phyloP scores from a whole-genome alignment of 23 tunicate genomes.

The Styela plicata region DNA sequence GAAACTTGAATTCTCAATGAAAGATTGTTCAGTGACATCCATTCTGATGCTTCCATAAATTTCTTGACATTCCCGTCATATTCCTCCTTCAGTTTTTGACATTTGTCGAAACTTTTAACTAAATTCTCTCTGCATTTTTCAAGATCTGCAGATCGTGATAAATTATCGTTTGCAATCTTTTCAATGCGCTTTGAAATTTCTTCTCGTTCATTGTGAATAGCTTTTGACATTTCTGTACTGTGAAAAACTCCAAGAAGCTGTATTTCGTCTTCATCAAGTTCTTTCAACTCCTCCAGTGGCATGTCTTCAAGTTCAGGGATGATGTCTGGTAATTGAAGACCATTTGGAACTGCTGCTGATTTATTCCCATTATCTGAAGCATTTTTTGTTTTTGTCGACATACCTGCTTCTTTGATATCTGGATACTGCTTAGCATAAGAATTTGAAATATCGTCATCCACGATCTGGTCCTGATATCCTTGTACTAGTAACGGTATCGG shows the following conservation, averaged over 20 bases:
- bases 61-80: constrained; percentile 3
- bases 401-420: background rate
- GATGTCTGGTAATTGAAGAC: background rate
- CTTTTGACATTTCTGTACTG: background rate
- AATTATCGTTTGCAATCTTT: constrained; percentile 8
- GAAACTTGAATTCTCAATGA: constrained; percentile 23
- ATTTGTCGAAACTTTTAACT: background rate
- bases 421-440: background rate
- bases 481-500: constrained; percentile 1
- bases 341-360: background rate
- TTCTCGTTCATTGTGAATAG: constrained; percentile 5
- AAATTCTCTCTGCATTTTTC: background rate
- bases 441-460: background rate
- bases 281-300: constrained; percentile 8
- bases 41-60: constrained; percentile 14
- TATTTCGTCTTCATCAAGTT: constrained; percentile 14
- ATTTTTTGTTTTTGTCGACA: background rate
- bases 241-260: constrained; percentile 15
- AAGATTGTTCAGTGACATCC: constrained; percentile 16
- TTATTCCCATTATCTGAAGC: background rate
- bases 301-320: constrained; percentile 7
- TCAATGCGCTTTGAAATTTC: constrained; percentile 16
- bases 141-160: constrained; percentile 13
- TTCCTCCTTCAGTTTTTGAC: constrained; percentile 18
- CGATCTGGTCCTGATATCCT: background rate